phyloP scores from a whole-genome alignment of 2,888 invertebrate genomes.

The Scaptomyza tumidula region DNA sequence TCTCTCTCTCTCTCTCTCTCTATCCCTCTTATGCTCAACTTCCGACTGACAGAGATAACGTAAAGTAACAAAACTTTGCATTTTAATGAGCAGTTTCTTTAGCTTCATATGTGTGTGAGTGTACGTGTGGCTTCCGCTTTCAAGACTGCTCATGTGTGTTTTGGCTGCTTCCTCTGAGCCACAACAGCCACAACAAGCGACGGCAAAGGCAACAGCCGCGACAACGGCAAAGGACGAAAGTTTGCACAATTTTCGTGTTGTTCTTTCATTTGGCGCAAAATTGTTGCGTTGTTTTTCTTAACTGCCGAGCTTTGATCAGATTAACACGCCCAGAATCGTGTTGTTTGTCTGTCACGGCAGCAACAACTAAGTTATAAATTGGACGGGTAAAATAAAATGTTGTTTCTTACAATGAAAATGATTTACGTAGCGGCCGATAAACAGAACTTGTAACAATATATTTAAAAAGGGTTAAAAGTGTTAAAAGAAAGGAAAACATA shows the following conservation, averaged over 20 bases:
- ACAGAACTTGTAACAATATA: conserved; percentile 4
- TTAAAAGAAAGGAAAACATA: neutral
- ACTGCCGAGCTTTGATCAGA: conserved; percentile 70
- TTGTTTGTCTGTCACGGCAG: conserved; percentile 14
- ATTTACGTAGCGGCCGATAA: conserved; percentile 24
- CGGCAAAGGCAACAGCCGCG: conserved; percentile 30
- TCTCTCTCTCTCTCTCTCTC: neutral
- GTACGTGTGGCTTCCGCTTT: conserved; percentile 51
- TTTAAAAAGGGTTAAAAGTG: neutral
- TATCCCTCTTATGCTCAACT: conserved; percentile 31
- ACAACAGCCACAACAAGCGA: conserved; percentile 59
- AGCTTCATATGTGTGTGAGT: conserved; percentile 25
- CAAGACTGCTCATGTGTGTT: conserved; percentile 38
- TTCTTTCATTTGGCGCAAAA: conserved; percentile 72
- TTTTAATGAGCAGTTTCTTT: conserved; percentile 78
- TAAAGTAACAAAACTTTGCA: conserved; percentile 69
- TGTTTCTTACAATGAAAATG: conserved; percentile 33
- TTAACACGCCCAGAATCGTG: conserved; percentile 52
- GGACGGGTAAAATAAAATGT: conserved; percentile 34
- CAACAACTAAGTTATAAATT: conserved; percentile 48
- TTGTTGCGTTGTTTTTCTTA: conserved; percentile 68
- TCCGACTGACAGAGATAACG: conserved; percentile 60
- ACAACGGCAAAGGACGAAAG: conserved; percentile 48
- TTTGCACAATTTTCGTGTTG: conserved; percentile 63
- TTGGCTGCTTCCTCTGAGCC: conserved; percentile 34